Evolutionary conservation across 2,797 vertebrate genomes (phyloP), one percentile per base, ranked within the genome.

Genomic region (Eulemur rubriventer): DNA sequence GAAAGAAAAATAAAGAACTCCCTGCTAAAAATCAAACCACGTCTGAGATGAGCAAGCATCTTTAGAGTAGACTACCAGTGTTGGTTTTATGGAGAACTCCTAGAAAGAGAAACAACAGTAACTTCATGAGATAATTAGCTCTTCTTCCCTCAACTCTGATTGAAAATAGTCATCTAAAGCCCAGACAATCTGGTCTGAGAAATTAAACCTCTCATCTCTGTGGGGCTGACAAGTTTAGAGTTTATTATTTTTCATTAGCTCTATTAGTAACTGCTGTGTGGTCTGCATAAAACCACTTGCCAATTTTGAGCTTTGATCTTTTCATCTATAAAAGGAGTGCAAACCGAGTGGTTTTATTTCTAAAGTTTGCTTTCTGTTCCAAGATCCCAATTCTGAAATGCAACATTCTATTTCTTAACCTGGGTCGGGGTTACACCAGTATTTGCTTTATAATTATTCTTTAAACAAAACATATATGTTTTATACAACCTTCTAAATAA

Each of bases 401-500:
- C 41, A 79, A 9, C 48, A 46, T 79, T 97, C n/a, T 85, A 78
- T 92, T 95, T 96, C 81, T 95, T 92, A 91, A 72, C 38, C 28
- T 80, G 17, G 5, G 17, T 78, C 50, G 65, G 83, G 26, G 41
- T 85, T 89, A 83, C 5, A 59, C 72, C 88, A 73, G 17, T 94
- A 95, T 93, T 96, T 89, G 6, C 67, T 72, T 76, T 86, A 89
- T 89, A 89, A 95, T 96, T 96, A 82, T 90, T 95, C 82, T 96
- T 83, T 75, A 92, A 91, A 18, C 30, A 76, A 28, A 95, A 87
- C 46, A 73, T 88, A 80, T 20, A 96, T 52, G 67, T 63, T 96
- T 95, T 90, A 80, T 87, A 88, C 72, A 95, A 61, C 28, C 50
- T 97, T 95, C 70, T 85, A 97, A 96, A 95, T 92, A 94, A 61